Conservation (phyloP, 1,140 invertebrate genomes). For the Drosophila murphyi region DNA sequence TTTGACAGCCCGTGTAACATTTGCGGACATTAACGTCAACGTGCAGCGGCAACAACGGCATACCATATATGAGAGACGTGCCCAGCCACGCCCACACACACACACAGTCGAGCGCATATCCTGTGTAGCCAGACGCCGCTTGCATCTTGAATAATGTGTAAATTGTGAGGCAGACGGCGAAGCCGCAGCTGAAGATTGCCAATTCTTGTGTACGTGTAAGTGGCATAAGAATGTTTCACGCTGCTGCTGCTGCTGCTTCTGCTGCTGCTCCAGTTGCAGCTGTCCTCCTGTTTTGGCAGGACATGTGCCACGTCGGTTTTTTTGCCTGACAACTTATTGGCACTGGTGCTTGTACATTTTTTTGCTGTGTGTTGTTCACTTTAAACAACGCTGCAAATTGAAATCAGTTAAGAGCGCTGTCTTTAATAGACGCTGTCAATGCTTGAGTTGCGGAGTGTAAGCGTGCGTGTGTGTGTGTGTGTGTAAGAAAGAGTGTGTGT, state of each 20-base stretch:
- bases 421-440: slow-evolving; percentile 29
- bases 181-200: slow-evolving; percentile 21
- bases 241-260: slow-evolving; percentile 9
- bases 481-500: background rate
- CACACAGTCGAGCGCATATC: slow-evolving; percentile 4
- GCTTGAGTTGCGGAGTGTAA: background rate
- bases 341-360: slow-evolving; percentile 34
- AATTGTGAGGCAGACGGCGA: slow-evolving; percentile 1
- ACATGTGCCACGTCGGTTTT: slow-evolving; percentile 50
- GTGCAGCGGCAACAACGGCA: slow-evolving; percentile 49
- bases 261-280: slow-evolving; percentile 1
- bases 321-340: slow-evolving; percentile 62
- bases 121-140: slow-evolving; percentile 17
- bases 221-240: slow-evolving; percentile 26
- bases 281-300: slow-evolving; percentile 20
- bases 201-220: slow-evolving; percentile 32
- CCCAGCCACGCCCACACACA: slow-evolving; percentile 9
- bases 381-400: slow-evolving; percentile 29
- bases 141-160: slow-evolving; percentile 34
- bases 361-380: background rate
- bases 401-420: slow-evolving; percentile 27
- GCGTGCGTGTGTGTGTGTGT: background rate
- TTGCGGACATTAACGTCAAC: slow-evolving; percentile 70
- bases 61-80: slow-evolving; percentile 62
- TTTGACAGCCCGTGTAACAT: slow-evolving; percentile 55